Percentiles rank a stretch among this genome's conserved stretches.
phyloP scores from a whole-genome alignment of 1,140 invertebrate genomes.

The Vanessa atalanta region DNA sequence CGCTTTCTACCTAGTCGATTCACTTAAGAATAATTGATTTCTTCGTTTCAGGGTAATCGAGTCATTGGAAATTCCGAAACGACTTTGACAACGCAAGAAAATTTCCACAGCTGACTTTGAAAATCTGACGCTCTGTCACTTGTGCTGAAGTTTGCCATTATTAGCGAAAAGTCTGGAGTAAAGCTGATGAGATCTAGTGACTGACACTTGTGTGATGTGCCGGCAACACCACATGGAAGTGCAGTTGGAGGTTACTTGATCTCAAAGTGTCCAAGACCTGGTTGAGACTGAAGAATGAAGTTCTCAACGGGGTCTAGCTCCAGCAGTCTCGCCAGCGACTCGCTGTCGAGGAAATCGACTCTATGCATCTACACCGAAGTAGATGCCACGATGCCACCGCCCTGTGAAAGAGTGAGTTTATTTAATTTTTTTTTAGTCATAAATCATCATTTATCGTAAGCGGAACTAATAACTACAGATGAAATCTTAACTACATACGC shows the following conservation, averaged over 20 bases:
- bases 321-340: constrained; percentile 80
- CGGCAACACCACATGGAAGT: constrained; percentile 65
- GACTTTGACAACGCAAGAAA: constrained; percentile 35
- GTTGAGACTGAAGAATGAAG: constrained; percentile 72
- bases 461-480: constrained; percentile 20
- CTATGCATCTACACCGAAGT: constrained; percentile 80
- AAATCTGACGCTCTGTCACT: constrained; percentile 47
- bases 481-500: background rate
- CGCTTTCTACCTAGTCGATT: constrained; percentile 25
- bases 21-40: constrained; percentile 26
- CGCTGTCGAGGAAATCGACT: constrained; percentile 81
- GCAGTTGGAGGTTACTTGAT: constrained; percentile 73
- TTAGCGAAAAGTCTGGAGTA: constrained; percentile 22
- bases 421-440: background rate
- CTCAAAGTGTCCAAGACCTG: constrained; percentile 30
- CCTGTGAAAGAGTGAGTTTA: constrained; percentile 68
- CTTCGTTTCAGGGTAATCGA: constrained; percentile 58
- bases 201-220: constrained; percentile 72
- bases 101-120: constrained; percentile 45
- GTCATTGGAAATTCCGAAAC: constrained; percentile 51
- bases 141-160: constrained; percentile 38
- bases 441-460: background rate
- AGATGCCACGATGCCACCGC: constrained; percentile 60
- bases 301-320: constrained; percentile 81
- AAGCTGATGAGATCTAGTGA: constrained; percentile 34